phyloP scores from a whole-genome alignment of 2,113 vertebrate species.

The Calyptommatus sinebrachiatus region DNA sequence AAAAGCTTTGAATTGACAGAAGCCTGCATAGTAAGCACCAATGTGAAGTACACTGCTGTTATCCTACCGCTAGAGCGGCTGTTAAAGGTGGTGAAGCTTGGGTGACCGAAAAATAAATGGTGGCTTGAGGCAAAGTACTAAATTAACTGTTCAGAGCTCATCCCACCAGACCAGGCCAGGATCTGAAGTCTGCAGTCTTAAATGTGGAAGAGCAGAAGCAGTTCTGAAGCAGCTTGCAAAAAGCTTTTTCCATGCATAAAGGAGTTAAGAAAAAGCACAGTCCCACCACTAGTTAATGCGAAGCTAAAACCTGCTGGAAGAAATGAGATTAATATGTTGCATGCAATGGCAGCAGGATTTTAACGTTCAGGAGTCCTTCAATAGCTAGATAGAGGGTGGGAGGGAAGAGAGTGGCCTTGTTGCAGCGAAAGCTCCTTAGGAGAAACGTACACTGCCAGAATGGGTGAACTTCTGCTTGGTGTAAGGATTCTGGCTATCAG shows the following conservation, averaged over 20 bases:
- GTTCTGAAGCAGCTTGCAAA: too few species aligned
- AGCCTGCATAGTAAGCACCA: not conserved
- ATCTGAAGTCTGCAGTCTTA: not conserved
- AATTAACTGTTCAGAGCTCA: not conserved
- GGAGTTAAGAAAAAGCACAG: not conserved
- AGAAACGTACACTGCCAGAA: not conserved
- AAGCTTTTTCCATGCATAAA: not conserved
- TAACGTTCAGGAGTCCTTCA: conserved; percentile 16
- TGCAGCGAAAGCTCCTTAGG: not conserved
- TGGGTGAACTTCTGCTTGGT: not conserved
- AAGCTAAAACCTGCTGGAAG: not conserved
- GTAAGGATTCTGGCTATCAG: not conserved
- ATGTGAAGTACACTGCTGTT: not conserved
- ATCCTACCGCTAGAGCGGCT: not conserved
- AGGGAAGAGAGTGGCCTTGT: conserved; percentile 15
- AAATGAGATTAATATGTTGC: conserved; percentile 12
- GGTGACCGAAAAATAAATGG: not conserved
- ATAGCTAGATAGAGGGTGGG: conserved; percentile 48
- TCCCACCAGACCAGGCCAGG: not conserved
- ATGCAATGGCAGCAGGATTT: conserved; percentile 31
- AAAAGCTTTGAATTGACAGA: not conserved
- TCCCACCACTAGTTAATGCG: not conserved
- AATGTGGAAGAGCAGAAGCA: not conserved
- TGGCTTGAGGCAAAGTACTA: not conserved
- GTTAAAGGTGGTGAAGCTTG: not conserved